phyloP scores from a whole-genome alignment of 2,797 vertebrate species.

The Thalassophryne amazonica region DNA sequence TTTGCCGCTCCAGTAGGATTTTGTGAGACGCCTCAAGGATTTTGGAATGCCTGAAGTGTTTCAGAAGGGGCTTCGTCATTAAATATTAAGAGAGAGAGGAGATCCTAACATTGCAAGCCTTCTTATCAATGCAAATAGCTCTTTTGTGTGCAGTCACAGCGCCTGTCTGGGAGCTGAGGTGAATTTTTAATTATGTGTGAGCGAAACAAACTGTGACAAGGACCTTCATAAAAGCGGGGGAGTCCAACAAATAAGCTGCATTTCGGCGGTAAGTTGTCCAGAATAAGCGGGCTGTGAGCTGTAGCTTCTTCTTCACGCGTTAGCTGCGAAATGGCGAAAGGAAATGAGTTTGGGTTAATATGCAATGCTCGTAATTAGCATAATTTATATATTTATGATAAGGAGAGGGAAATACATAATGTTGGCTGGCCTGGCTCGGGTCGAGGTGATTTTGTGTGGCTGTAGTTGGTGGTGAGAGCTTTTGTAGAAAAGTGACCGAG shows the following conservation, averaged over 20 bases:
- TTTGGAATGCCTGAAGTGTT: constrained; percentile 45
- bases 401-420: constrained; percentile 84
- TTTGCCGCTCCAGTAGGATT: constrained; percentile 65
- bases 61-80: constrained; percentile 65
- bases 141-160: constrained; percentile 82
- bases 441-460: constrained; percentile 42
- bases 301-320: constrained; percentile 30
- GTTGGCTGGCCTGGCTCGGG: constrained; percentile 59
- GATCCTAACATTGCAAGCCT: constrained; percentile 73
- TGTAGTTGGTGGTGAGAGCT: constrained; percentile 25
- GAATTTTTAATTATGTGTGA: constrained; percentile 88
- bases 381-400: constrained; percentile 99
- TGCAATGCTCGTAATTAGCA: constrained; percentile 98
- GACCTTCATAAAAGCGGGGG: constrained; percentile 64
- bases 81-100: constrained; percentile 77
- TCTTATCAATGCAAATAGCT: constrained; percentile 85
- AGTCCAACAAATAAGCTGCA: constrained; percentile 67
- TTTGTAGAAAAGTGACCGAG: constrained; percentile 62
- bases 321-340: constrained; percentile 66
- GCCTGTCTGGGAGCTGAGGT: constrained; percentile 84
- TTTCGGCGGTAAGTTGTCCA: constrained; percentile 77
- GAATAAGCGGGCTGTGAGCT: constrained; percentile 40
- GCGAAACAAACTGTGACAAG: constrained; percentile 80
- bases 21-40: constrained; percentile 49
- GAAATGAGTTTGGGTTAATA: constrained; percentile 91